Evolutionary conservation across 92 coral and sea anemone species (phyloP), one percentile per base, ranked within the genome.

Genomic region (Montipora capitata): DNA sequence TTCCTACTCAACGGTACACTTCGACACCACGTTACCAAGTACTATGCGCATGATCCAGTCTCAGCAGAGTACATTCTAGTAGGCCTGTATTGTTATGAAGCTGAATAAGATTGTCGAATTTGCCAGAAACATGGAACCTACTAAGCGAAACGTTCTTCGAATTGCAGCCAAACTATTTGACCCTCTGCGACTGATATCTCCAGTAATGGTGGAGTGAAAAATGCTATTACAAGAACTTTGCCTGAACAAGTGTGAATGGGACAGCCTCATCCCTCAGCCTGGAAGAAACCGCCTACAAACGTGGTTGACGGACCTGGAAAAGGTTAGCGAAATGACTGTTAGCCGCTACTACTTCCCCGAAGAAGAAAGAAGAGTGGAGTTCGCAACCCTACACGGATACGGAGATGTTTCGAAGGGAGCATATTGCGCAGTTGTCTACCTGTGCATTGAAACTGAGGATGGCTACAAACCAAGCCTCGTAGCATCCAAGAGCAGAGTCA

Each of bases 121-220:
- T 17, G 17, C 64, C n/a, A 58, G 64, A 13, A 27, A 27, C 2
- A 27, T 27, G 35, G 35, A 27, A 27, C 35, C 35, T 27, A 27
- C 35, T 27, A 27, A 13, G n/a, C 0, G 89, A 78, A 90, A 87
- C 42, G 84, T 92, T 16, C 72, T 88, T 13, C 62, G 75, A 64
- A 78, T 84, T 49, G 81, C 90, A 63, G 95, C 90, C 18, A 92
- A 88, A 76, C 68, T 92, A 27, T 92, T 88, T 59, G 93, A 92
- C 57, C 95, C 85, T 27, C 43, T 88, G 5, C 88, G 95, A 85
- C 43, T 91, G 57, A 62, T 93, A 9, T 89, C 93, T 2, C 91
- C 96, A 10, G 91, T 77, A 3, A 85, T 65, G 54, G 79, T 85
- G 17, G 78, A 56, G 51, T 62, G 86, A 41, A 38, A 79, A 16